Percentiles rank a stretch among this genome's conserved stretches.
These are phyloP conservation scores for Cossypha dichroa DNA, from an alignment of 2,797 vertebrate genomes.

Conservation along the genomic window DNA sequence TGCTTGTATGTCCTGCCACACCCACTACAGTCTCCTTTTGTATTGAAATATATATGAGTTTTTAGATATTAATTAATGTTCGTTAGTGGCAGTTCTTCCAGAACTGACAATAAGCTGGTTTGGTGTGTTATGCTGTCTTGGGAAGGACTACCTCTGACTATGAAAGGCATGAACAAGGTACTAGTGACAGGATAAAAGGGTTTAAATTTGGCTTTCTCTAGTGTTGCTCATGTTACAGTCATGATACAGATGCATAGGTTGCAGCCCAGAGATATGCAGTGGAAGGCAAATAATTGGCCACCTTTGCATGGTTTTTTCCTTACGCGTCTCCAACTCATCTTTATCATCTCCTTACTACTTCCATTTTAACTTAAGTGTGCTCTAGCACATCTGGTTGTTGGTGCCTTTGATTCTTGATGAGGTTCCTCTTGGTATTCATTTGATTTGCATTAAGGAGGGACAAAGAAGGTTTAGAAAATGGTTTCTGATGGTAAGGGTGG, in stretches of 20 bases:
- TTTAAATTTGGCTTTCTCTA: not conserved
- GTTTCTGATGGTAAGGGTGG: not conserved
- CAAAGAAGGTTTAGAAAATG: fast-evolving
- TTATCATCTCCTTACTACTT: not conserved
- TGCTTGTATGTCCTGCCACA: fast-evolving
- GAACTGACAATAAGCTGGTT: not conserved
- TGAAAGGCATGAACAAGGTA: not conserved
- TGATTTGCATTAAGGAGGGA: not conserved
- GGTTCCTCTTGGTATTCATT: not conserved
- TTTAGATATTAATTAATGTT: not conserved
- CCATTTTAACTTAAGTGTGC: fast-evolving
- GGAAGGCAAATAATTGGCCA: not conserved
- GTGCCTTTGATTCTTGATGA: not conserved
- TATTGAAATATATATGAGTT: not conserved
- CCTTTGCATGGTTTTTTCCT: not conserved
- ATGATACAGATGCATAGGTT: not conserved
- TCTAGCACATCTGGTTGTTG: not conserved
- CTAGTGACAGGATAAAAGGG: not conserved
- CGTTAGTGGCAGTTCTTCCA: not conserved
- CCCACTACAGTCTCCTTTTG: not conserved
- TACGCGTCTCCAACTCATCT: not conserved
- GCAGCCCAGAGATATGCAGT: not conserved
- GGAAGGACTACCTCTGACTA: not conserved
- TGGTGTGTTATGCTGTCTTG: not conserved
- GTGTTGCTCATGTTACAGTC: not conserved